These are phyloP conservation scores for Dexiosoma caninum DNA, from an alignment of 2,888 invertebrate genomes.

Conservation along the genomic window DNA sequence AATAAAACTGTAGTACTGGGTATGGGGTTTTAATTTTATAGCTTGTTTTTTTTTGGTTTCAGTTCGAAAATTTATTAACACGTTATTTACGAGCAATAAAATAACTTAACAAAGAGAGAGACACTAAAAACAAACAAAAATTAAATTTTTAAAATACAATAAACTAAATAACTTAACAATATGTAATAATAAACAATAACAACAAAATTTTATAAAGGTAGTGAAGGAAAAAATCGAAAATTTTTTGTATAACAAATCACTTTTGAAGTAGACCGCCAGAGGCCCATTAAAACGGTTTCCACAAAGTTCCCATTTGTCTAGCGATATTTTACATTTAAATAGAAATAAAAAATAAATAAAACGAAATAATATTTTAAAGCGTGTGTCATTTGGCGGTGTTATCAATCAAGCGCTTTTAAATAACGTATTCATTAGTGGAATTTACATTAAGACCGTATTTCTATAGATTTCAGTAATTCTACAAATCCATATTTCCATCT, in stretches of 20 bases:
- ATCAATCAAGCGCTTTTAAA: slow-evolving; percentile 48
- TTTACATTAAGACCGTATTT: slow-evolving; percentile 45
- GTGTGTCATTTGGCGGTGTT: slow-evolving; percentile 26
- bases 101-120: slow-evolving; percentile 45
- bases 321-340: not conserved
- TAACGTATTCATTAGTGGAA: slow-evolving; percentile 47
- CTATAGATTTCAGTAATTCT: slow-evolving; percentile 33
- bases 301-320: slow-evolving; percentile 43
- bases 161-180: slow-evolving; percentile 21
- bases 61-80: slow-evolving; percentile 50
- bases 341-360: no score
- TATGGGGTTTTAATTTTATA: slow-evolving; percentile 44
- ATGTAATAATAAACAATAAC: slow-evolving; percentile 16
- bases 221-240: not conserved
- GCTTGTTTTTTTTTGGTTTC: slow-evolving; percentile 35
- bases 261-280: slow-evolving; percentile 38
- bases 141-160: slow-evolving; percentile 36
- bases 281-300: not conserved
- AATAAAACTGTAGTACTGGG: slow-evolving; percentile 30
- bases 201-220: not conserved
- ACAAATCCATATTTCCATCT: slow-evolving; percentile 27
- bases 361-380: no score
- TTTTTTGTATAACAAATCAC: slow-evolving; percentile 20
- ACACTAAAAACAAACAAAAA: slow-evolving; percentile 20
- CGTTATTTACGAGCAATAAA: slow-evolving; percentile 59